phyloP scores from a whole-genome alignment of 2,113 vertebrate species.

The Hemibagrus wyckioides region DNA sequence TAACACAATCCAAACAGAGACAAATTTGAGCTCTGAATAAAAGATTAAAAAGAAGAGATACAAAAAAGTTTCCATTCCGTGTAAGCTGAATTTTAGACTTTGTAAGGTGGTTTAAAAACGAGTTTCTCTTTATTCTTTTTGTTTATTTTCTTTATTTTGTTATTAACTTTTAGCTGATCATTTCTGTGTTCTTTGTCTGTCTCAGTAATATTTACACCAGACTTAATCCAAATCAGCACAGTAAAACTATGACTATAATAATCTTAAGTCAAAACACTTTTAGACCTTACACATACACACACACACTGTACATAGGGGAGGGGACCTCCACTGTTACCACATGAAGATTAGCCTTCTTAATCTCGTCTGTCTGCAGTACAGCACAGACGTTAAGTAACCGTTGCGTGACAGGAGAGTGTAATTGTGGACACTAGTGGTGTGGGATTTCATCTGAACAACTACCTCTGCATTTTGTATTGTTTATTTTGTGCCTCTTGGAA shows the following conservation, averaged over 20 bases:
- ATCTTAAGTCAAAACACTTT: neutral
- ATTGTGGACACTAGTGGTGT: slow-evolving; percentile 14
- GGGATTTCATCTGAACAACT: slow-evolving; percentile 19
- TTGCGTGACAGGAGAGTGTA: slow-evolving; percentile 36
- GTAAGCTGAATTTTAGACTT: neutral
- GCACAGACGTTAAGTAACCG: slow-evolving; percentile 24
- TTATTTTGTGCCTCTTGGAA: slow-evolving; percentile 34
- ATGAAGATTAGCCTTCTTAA: neutral
- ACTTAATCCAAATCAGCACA: neutral
- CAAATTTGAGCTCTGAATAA: neutral
- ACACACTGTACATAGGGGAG: neutral
- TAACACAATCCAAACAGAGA: slow-evolving; percentile 33
- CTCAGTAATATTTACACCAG: slow-evolving; percentile 5
- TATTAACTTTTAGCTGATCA: neutral
- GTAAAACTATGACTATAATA: slow-evolving; percentile 6
- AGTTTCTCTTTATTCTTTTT: neutral
- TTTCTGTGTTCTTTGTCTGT: neutral
- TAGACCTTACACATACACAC: neutral
- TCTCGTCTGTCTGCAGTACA: slow-evolving; percentile 29
- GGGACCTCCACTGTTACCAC: neutral
- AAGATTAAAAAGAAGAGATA: neutral
- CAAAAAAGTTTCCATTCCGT: neutral
- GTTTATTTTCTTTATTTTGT: neutral
- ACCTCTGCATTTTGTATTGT: slow-evolving; percentile 15
- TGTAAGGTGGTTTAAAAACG: neutral